Percentiles rank a stretch among this genome's conserved stretches.
Conservation (phyloP, 1,140 invertebrate genomes). For the Lithobius niger region DNA sequence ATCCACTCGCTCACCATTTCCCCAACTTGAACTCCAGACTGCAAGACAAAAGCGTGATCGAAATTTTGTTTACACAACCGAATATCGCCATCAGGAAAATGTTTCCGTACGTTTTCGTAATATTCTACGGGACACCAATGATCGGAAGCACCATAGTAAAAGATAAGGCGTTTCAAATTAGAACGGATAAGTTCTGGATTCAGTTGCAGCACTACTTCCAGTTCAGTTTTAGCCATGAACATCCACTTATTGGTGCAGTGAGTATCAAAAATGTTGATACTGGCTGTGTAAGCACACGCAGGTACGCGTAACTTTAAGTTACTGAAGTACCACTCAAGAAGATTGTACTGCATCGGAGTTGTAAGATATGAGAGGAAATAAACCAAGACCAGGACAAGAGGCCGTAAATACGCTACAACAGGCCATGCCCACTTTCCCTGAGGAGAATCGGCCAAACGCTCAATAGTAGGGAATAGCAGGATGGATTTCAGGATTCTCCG, state of each 20-base stretch:
- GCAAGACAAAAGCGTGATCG: conserved; percentile 61
- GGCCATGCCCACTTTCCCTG: conserved; percentile 48
- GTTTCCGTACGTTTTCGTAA: conserved; percentile 43
- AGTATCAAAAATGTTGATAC: conserved; percentile 28
- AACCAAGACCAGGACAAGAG: conserved; percentile 39
- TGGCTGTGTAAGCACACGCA: conserved; percentile 26
- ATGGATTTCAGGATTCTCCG: conserved; percentile 39
- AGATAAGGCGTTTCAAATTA: conserved; percentile 40
- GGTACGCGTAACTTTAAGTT: conserved; percentile 17
- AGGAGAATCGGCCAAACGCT: conserved; percentile 53
- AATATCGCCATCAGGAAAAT: conserved; percentile 46
- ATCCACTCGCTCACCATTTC: conserved; percentile 42
- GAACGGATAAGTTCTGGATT: conserved; percentile 27
- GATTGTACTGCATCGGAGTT: conserved; percentile 19
- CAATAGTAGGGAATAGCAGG: conserved; percentile 68
- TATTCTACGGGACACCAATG: conserved; percentile 56
- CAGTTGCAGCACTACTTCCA: conserved; percentile 30
- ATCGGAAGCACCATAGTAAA: conserved; percentile 61
- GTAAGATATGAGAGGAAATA: conserved; percentile 47
- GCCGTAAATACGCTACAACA: conserved; percentile 39
- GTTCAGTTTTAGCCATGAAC: conserved; percentile 33
- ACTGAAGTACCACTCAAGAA: conserved; percentile 27
- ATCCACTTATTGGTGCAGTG: conserved; percentile 34
- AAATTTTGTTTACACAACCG: conserved; percentile 47
- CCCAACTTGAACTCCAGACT: conserved; percentile 45